Evolutionary conservation across 2,113 vertebrate species (phyloP).

Genomic region (Verasper variegatus): DNA sequence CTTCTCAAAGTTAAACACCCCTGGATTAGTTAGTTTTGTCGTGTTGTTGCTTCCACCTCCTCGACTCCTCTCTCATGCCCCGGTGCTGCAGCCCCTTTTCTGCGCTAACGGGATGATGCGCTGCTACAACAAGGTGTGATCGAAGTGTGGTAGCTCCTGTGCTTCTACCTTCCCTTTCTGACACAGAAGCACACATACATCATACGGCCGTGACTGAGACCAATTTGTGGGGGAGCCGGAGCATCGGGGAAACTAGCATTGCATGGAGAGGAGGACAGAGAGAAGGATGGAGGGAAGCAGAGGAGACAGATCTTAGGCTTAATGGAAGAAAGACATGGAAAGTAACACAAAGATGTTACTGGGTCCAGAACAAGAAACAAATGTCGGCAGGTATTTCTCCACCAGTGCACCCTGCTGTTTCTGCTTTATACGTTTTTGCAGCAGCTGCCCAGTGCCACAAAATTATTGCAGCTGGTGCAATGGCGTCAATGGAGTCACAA

Average conservation of each 20-base stretch:
- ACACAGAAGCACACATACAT: slow-evolving; percentile 3
- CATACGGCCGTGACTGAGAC: slow-evolving; percentile 69
- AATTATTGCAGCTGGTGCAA: not conserved
- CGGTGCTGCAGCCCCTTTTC: slow-evolving; percentile 32
- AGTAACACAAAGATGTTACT: slow-evolving; percentile 4
- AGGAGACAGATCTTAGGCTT: slow-evolving; percentile 3
- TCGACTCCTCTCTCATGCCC: not conserved
- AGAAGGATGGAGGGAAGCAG: slow-evolving; percentile 17
- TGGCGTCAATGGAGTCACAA: not conserved
- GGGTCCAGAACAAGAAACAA: not conserved
- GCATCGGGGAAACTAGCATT: slow-evolving; percentile 53
- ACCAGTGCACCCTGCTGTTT: not conserved
- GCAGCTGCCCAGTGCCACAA: not conserved
- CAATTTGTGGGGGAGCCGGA: slow-evolving; percentile 55
- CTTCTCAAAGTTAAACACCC: slow-evolving; percentile 51
- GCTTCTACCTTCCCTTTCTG: slow-evolving; percentile 41
- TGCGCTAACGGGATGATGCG: slow-evolving; percentile 78
- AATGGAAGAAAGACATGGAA: not conserved
- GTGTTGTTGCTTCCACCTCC: slow-evolving; percentile 20
- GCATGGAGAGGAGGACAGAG: slow-evolving; percentile 27
- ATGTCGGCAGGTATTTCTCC: not conserved
- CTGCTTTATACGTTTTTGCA: too few species aligned
- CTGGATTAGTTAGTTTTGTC: slow-evolving; percentile 51
- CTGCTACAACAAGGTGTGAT: slow-evolving; percentile 62
- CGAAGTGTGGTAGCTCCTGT: slow-evolving; percentile 49